Evolutionary conservation across 37 sponge, comb jelly and placozoan species (phyloP), one percentile per base, ranked within the genome.

Genomic region (Dysidea cf. avara): DNA sequence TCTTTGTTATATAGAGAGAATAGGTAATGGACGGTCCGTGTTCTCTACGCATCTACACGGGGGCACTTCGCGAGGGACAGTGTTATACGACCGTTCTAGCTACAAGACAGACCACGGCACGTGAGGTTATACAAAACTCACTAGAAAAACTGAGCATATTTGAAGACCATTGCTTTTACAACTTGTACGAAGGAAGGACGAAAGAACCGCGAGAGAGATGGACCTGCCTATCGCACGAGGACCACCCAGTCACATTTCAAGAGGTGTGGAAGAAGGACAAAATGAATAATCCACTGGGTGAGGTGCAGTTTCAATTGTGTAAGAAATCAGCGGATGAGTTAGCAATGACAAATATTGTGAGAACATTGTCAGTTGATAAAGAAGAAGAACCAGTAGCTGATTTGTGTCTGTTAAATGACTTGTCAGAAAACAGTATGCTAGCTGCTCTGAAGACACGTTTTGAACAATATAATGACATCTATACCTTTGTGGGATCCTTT

Each of bases 401-500:
- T 71, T 50, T 97, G 61, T 94, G 95, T 48, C 49, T 81, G 43
- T 33, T 94, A 52, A 70, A 85, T 14, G 88, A 94, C 9, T 78
- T 97, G 62, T 81, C 92, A 0, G 98, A 97, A 57, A 57, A 88
- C 16, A 53, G 80, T 62, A 88, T 97, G 80, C 84, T 97, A 39
- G 69, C 85, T 0, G 82, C 74, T 22, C 77, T 97, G 2, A 29
- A 53, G 28, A 82, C 86, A 6, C 61, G 98, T 26, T 97, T 97
- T 75, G 82, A 71, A 4, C 71, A 70, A 33, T n/a, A n/a, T n/a
- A 91, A 88, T 65, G 53, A 58, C 56, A 97, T 97, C 64, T 97
- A 97, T 83, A 97, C 98, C 13, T 97, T 88, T 53, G 98, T 87
- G 7, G 95, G 95, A 26, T 78, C 93, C 66, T 91, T 97, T 56